Evolutionary conservation across 1,140 invertebrate species (phyloP), one percentile per base, ranked within the genome.

Genomic region (Glossosoma conforme): DNA sequence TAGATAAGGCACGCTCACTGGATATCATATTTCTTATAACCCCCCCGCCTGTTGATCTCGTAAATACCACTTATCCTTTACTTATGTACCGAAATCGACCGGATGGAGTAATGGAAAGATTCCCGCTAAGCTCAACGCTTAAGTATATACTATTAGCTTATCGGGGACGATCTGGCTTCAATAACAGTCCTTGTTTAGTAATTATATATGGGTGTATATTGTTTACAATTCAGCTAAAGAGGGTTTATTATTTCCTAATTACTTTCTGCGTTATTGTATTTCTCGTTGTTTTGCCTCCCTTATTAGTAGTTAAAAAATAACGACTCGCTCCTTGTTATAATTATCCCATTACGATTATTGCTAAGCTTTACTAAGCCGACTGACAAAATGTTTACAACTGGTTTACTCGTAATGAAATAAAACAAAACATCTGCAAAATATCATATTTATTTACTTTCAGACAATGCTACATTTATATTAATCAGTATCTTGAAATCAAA

Each of bases 11-110:
- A 55, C 47, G 53, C 35, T 41, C 15, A n/a, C 13, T 25, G 40
- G 42, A 55, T 55, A 55, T 55, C 53, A 45, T 41, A 45, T 55
- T 55, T 50, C 53, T 55, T 50, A 55, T 50, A 37, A 46, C 47
- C 46, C 24, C 46, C 24, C 33, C 21, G 47, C 53, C 47, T 55
- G 53, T 55, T 55, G 46, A 55, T 55, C 42, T 41, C 42, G 32
- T 55, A 55, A 55, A 55, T 55, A 50, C 42, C 47, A 50, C 47
- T 50, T 55, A 55, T 55, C 43, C 47, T 25, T 41, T 40, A 22
- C 30, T 38, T 44, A 37, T 54, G 36, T 47, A 54, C 28, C 19
- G 40, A 43, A 42, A 42, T 43, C 25, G 40, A 42, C 17, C 37
- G 37, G 48, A 33, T 15, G 24, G 48, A 50, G 38, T 43, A 50